Evolutionary conservation across 2,113 vertebrate genomes (phyloP), one percentile per base, ranked within the genome.

Genomic region (Oceanodroma tethys): DNA sequence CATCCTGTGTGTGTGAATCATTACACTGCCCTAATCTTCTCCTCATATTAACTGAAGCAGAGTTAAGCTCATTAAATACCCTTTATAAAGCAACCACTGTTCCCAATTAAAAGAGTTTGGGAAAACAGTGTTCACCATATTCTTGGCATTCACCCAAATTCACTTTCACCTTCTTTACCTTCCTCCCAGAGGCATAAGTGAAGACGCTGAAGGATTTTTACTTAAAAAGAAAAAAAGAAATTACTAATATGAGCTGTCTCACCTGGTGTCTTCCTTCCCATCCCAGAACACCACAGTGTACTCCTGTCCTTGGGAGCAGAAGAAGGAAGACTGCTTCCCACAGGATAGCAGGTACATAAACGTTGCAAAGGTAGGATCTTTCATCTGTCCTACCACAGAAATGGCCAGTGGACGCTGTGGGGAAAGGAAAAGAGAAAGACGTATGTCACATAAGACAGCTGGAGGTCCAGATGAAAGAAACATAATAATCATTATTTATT

Each of bases 241-340:
- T 56, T 9, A 73, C 27, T 21, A 18, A 56, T 30, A 26, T 8
- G 70, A 91, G 30, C 50, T 1, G 0, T 62, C 81, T 94, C 99
- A 97, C 99, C 99, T 99, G 95, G 97, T 89, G 5, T 99, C 98
- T 63, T 98, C 98, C 82, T 99, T 98, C 78, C 98, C 99, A 4
- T 98, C 98, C 99, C 99, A 99, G 97, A 99, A 99, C 43, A 99
- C 98, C 15, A 99, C 99, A 0, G 98, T 99, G 97, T 98, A 95
- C 58, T 99, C 99, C 93, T 99, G 99, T 55, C 98, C 98, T 25
- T 96, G 97, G 10, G 99, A 99, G n/a, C 99, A 98, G 97, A 99
- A 99, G 98, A 99, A 99, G 93, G 99, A 98, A 0, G 98, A 97
- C 53, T 99, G 99, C 90, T 95, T 98, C 95, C 98, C 99, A 22